A percentile compares a stretch with the other conserved stretches of the same genome.
Evolutionary conservation across 2,888 invertebrate species (phyloP).

Genomic region (Sipha maydis): DNA sequence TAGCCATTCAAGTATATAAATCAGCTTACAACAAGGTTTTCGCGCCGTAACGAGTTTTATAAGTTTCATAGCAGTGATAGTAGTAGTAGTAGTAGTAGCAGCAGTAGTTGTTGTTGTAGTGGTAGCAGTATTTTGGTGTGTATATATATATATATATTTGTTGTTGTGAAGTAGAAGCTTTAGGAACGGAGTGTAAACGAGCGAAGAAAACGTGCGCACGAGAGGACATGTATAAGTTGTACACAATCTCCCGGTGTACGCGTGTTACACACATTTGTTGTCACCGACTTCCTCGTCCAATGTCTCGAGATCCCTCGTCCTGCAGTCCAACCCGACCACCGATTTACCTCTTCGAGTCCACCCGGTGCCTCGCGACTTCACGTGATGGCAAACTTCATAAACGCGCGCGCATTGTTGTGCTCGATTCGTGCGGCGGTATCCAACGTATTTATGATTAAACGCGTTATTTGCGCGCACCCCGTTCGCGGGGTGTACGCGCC

Average conservation of each 20-base stretch:
- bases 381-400: neutral
- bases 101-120: neutral
- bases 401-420: neutral
- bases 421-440: too few relatives aligned
- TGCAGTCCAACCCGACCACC: neutral
- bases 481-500: too few relatives aligned
- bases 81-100: neutral
- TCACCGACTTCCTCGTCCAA: neutral
- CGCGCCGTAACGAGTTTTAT: constrained; percentile 29
- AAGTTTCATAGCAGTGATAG: neutral
- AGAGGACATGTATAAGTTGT: neutral
- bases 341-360: neutral
- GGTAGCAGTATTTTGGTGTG: neutral
- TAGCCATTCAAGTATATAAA: constrained; percentile 44
- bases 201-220: neutral
- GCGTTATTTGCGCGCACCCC: too few relatives aligned
- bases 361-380: neutral
- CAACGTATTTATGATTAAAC: too few relatives aligned
- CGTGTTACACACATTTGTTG: neutral
- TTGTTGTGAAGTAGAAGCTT: neutral
- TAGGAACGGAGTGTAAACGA: neutral
- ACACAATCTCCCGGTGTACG: neutral
- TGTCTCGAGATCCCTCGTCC: neutral
- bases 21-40: constrained; percentile 41
- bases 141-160: neutral